Percentiles rank a stretch among this genome's conserved stretches.
Conservation (phyloP, 2,113 vertebrate species). For the Microtus richardsoni region DNA sequence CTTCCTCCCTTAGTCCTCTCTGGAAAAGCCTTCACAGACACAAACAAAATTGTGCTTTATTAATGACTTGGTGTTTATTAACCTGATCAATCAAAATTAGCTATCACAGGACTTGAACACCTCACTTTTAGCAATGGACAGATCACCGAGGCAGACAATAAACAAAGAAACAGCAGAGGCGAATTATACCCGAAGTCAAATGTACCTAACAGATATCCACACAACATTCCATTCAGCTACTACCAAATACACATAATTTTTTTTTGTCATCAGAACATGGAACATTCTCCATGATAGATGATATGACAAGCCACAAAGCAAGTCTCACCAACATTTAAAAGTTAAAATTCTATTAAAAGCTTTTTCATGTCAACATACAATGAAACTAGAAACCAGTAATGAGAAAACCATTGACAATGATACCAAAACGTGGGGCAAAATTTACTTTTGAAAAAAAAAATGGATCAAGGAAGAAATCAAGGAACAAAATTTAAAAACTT, state of each 20-base stretch:
- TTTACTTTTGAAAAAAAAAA: not conserved
- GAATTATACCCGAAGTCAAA: not conserved
- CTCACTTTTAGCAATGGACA: not conserved
- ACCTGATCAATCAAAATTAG: not conserved
- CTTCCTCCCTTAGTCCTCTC: not conserved
- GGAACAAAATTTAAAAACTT: not conserved
- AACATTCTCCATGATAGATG: not conserved
- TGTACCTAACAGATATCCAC: not conserved
- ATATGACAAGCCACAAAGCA: not conserved
- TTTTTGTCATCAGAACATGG: not conserved
- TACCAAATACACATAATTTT: not conserved
- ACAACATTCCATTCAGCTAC: not conserved
- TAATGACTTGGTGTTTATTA: not conserved
- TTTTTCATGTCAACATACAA: not conserved
- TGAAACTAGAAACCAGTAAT: not conserved
- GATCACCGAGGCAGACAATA: not conserved
- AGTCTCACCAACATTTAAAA: not conserved
- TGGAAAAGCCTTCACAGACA: not conserved
- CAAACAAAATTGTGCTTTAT: not conserved
- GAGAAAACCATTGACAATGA: not conserved
- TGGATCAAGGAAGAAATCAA: not conserved
- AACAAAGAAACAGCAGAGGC: not conserved
- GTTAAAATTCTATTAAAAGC: not conserved
- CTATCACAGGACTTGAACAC: no score
- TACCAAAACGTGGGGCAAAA: not conserved